These are phyloP conservation scores for Misgurnus anguillicaudatus DNA, from an alignment of 2,113 vertebrate species.

Conservation along the genomic window DNA sequence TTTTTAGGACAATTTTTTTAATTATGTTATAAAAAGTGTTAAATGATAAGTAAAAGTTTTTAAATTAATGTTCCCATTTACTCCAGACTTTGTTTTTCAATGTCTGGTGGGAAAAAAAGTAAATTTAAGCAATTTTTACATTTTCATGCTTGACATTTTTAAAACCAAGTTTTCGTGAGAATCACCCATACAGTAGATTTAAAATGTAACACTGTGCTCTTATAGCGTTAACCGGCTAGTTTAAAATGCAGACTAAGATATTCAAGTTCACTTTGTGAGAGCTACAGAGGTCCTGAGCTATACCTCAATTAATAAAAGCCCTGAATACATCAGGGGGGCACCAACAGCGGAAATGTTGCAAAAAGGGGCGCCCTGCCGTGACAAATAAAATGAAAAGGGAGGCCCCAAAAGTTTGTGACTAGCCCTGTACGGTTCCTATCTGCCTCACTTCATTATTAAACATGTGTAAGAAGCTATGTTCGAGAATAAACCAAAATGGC, in stretches of 20 bases:
- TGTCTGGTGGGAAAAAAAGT: too few relatives aligned
- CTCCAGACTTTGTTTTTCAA: too few relatives aligned
- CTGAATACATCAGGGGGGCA: slow-evolving; percentile 16
- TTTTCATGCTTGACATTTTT: too few relatives aligned
- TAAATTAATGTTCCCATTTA: too few relatives aligned
- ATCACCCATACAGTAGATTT: slow-evolving; percentile 1
- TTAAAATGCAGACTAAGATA: background rate
- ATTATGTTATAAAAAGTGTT: too few relatives aligned
- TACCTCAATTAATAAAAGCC: slow-evolving; percentile 13
- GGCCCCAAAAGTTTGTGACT: background rate
- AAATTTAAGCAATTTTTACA: too few relatives aligned
- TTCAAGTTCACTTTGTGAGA: background rate
- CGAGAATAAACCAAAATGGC: background rate
- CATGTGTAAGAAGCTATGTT: background rate
- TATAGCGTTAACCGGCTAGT: slow-evolving; percentile 3
- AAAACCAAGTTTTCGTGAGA: too few relatives aligned
- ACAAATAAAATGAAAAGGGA: background rate
- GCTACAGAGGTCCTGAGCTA: background rate
- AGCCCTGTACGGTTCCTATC: background rate
- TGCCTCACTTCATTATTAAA: slow-evolving; percentile 1
- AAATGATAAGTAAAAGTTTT: too few relatives aligned
- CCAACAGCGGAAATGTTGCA: background rate
- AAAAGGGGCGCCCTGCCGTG: background rate
- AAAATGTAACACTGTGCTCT: slow-evolving; percentile 31
- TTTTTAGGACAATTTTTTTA: too few relatives aligned